Evolutionary conservation across 2,888 invertebrate genomes (phyloP).

Genomic region (Eugnorisma glareosa): DNA sequence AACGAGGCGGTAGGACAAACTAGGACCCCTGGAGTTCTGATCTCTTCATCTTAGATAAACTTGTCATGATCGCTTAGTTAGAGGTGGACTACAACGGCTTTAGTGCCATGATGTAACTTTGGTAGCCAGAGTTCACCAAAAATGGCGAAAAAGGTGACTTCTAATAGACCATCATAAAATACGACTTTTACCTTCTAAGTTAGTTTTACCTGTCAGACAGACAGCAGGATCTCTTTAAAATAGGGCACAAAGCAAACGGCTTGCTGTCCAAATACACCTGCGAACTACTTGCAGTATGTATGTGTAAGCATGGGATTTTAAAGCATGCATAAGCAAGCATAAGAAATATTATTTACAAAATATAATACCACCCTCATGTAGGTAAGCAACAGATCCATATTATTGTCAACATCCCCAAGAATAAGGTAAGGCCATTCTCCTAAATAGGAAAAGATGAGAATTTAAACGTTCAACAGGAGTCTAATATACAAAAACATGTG

Average conservation of each 20-base stretch:
- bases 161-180: background rate
- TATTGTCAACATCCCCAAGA: background rate
- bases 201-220: slow-evolving; percentile 12
- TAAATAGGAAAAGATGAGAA: background rate
- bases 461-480: background rate
- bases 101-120: background rate
- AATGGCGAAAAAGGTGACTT: background rate
- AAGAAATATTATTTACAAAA: background rate
- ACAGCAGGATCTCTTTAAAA: slow-evolving; percentile 34
- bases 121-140: background rate
- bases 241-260: slow-evolving; percentile 24
- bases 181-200: background rate
- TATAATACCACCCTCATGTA: background rate
- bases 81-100: background rate
- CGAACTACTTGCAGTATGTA: background rate
- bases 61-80: background rate
- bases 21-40: background rate
- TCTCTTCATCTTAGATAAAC: no score
- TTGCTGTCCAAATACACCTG: slow-evolving; percentile 31
- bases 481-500: background rate
- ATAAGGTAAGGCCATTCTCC: background rate
- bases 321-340: background rate
- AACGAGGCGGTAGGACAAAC: background rate
- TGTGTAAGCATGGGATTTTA: background rate
- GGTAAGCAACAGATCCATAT: background rate